Percentiles rank a stretch among this genome's conserved stretches.
Evolutionary conservation across 2,113 vertebrate genomes (phyloP).

Genomic region (Mormyrus lacerda): DNA sequence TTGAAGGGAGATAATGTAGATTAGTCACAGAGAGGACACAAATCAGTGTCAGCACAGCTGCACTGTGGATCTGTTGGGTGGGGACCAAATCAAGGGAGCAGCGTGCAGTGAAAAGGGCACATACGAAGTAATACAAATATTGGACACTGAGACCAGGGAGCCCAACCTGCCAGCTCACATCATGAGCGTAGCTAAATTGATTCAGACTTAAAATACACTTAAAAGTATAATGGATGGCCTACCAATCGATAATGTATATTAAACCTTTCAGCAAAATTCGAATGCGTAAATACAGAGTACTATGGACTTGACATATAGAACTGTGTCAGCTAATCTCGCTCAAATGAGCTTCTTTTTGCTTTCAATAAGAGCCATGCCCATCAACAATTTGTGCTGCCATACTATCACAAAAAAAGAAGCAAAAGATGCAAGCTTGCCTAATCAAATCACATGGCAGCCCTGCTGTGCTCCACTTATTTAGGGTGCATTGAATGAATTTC

Average conservation of each 20-base stretch:
- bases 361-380: not conserved
- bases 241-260: constrained; percentile 13
- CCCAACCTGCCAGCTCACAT: constrained; percentile 1
- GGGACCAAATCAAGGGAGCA: not conserved
- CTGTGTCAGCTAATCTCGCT: not conserved
- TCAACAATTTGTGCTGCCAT: not conserved
- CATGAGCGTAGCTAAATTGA: not conserved
- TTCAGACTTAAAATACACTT: constrained; percentile 8
- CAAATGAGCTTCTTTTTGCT: not conserved
- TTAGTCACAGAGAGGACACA: constrained; percentile 9
- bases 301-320: not conserved
- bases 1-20: constrained; percentile 11
- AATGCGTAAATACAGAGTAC: not conserved
- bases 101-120: not conserved
- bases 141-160: not conserved
- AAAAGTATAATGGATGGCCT: constrained; percentile 10
- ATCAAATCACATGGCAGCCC: not conserved
- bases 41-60: constrained; percentile 1
- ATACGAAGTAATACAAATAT: not conserved
- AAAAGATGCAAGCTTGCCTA: not conserved
- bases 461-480: not conserved
- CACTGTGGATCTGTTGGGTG: not conserved
- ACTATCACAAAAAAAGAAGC: not conserved
- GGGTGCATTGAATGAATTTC: not conserved
- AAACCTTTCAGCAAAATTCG: constrained; percentile 13